Percentiles rank a stretch among this genome's conserved stretches.
Evolutionary conservation across 2,888 invertebrate genomes (phyloP).

Genomic region (Orthonychiurus folsomi): DNA sequence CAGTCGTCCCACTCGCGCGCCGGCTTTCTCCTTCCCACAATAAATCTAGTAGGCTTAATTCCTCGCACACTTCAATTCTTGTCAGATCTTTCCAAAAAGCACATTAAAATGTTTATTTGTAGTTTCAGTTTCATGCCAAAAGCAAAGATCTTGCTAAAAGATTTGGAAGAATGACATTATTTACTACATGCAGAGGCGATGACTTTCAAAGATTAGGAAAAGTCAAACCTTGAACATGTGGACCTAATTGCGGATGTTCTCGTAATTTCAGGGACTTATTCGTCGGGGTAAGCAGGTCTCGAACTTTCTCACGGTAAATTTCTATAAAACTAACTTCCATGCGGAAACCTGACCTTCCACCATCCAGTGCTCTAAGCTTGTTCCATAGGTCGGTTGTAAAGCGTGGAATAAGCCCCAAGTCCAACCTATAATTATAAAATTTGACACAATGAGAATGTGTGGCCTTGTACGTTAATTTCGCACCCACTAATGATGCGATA

Average conservation of each 20-base stretch:
- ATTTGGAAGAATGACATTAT: background rate
- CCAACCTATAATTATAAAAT: slow-evolving; percentile 43
- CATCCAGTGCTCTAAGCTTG: slow-evolving; percentile 25
- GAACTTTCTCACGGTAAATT: slow-evolving; percentile 58
- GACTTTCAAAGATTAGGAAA: slow-evolving; percentile 3
- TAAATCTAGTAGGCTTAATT: slow-evolving; percentile 52
- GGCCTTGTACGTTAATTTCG: no score
- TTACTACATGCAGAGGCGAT: background rate
- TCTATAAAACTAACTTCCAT: slow-evolving; percentile 48
- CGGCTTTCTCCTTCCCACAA: slow-evolving; percentile 55
- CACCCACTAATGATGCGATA: no score
- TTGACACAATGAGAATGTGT: background rate
- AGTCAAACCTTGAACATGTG: slow-evolving; percentile 65
- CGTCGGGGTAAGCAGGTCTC: slow-evolving; percentile 54
- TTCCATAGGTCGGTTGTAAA: slow-evolving; percentile 45
- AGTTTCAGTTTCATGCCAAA: background rate
- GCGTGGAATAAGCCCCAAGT: slow-evolving; percentile 46
- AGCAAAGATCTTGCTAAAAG: background rate
- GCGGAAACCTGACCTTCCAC: slow-evolving; percentile 23
- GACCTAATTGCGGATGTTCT: slow-evolving; percentile 67
- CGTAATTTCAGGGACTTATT: slow-evolving; percentile 55
- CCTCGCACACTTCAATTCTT: slow-evolving; percentile 53
- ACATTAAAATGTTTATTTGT: background rate
- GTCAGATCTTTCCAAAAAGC: slow-evolving; percentile 51
- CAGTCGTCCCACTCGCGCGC: slow-evolving; percentile 61